Conservation (phyloP, 2,888 invertebrate genomes). For the Deilephila porcellus region DNA sequence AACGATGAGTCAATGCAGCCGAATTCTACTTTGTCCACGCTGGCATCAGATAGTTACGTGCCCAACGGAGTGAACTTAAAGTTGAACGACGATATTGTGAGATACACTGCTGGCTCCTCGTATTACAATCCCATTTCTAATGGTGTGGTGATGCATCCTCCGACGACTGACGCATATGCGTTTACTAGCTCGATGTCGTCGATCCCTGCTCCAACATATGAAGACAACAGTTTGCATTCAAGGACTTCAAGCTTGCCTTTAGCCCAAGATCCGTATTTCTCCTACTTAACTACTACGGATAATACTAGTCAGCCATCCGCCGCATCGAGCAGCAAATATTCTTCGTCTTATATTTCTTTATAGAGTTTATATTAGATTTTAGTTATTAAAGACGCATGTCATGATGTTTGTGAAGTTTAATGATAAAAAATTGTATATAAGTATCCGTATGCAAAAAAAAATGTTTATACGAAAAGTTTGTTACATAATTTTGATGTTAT, state of each 20-base stretch:
- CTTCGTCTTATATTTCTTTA: constrained; percentile 72
- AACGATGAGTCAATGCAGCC: constrained; percentile 77
- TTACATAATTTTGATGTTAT: neutral
- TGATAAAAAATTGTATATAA: neutral
- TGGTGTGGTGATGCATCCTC: constrained; percentile 64
- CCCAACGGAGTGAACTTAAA: constrained; percentile 76
- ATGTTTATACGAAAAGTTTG: neutral
- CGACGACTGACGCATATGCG: constrained; percentile 65
- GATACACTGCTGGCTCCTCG: constrained; percentile 61
- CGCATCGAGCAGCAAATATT: constrained; percentile 63
- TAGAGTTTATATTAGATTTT: constrained; percentile 43
- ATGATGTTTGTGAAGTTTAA: neutral
- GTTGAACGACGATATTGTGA: constrained; percentile 68
- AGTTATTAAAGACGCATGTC: neutral
- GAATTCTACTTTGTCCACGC: constrained; percentile 66
- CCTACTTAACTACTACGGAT: constrained; percentile 66
- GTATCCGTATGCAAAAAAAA: neutral
- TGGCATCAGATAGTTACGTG: constrained; percentile 73
- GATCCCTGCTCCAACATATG: constrained; percentile 66
- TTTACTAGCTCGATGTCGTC: constrained; percentile 60
- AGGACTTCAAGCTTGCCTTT: constrained; percentile 59
- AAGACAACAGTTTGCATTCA: constrained; percentile 62
- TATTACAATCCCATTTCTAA: constrained; percentile 68
- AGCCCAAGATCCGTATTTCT: constrained; percentile 70
- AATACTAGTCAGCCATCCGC: constrained; percentile 57